Base-by-base conservation (phyloP, 2,888 invertebrate genomes). In the Agriopis marginaria region DNA sequence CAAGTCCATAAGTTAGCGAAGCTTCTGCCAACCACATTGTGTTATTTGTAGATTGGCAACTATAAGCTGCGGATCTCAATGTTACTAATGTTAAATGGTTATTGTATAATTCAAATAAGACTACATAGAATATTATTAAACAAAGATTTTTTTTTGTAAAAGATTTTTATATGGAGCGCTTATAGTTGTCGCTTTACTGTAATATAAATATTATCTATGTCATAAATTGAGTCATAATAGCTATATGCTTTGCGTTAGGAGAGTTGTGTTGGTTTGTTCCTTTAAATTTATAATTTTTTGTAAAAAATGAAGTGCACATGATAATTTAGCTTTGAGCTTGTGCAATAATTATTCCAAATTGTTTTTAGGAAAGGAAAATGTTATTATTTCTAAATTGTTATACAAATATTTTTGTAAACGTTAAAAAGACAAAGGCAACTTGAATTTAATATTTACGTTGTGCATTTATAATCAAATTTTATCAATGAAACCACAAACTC, bases 321-420 rank as follows among this genome's bases (percentile, higher is more conserved):
- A 84, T 89, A 78, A 86, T 89, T 91, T 92, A 90, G 90, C 92
- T 91, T 89, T 87, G 88, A 92, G 91, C 92, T 93, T 87, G 93
- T 93, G 93, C 92, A 91, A 92, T 91, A 91, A 76, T 88, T 91
- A 92, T 92, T 93, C 93, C 93, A 93, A 93, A 93, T 92, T 93
- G 86, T 92, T 91, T 73, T 68, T 70, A 72, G 61, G 55, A 72
- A 84, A 81, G 74, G 83, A 84, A 89, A 89, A 82, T 91, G 89
- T 92, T 92, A 87, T 93, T 90, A 92, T 92, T 92, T 93, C 92
- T 89, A 92, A 93, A 93, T 92, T 92, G 90, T 93, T 93, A 91
- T 89, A 90, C 84, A 85, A 86, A 89, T 92, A 92, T 93, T 91
- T 93, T 92, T 92, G 84, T 91, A 91, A 90, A 86, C 88, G 75